These are phyloP conservation scores for Drosophila siamana DNA, from an alignment of 2,888 invertebrate genomes.

Conservation along the genomic window DNA sequence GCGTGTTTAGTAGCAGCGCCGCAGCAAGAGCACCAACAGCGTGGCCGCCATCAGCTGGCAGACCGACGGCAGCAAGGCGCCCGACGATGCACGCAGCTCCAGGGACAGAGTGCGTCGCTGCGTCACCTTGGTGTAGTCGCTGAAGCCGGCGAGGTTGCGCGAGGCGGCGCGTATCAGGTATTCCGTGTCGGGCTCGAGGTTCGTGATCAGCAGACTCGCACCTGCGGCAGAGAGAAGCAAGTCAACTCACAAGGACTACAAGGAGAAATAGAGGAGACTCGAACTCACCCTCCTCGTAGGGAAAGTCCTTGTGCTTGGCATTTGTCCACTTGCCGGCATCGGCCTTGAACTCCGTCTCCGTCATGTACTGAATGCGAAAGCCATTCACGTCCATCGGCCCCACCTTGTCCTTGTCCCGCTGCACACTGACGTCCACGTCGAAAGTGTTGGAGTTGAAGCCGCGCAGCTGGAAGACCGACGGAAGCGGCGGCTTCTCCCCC, in stretches of 20 bases:
- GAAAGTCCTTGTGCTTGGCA: conserved; percentile 83
- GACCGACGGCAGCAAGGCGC: conserved; percentile 26
- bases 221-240: conserved; percentile 76
- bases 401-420: conserved; percentile 64
- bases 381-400: conserved; percentile 84
- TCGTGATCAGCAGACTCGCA: conserved; percentile 86
- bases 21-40: conserved; percentile 23
- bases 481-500: conserved; percentile 87
- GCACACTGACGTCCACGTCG: conserved; percentile 84
- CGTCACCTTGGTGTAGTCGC: conserved; percentile 84
- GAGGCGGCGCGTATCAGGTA: conserved; percentile 87
- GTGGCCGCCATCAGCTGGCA: conserved; percentile 20
- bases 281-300: conserved; percentile 84
- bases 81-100: conserved; percentile 76
- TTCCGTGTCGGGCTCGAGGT: conserved; percentile 86
- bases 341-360: conserved; percentile 83
- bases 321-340: conserved; percentile 84
- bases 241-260: not conserved
- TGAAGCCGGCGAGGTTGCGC: conserved; percentile 87
- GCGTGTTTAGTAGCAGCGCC: conserved; percentile 41
- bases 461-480: conserved; percentile 83
- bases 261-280: not conserved
- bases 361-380: conserved; percentile 84
- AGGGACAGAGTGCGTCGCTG: conserved; percentile 83
- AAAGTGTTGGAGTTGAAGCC: conserved; percentile 85